phyloP scores from a whole-genome alignment of 2,113 vertebrate genomes.

The Calyptomena viridis region DNA sequence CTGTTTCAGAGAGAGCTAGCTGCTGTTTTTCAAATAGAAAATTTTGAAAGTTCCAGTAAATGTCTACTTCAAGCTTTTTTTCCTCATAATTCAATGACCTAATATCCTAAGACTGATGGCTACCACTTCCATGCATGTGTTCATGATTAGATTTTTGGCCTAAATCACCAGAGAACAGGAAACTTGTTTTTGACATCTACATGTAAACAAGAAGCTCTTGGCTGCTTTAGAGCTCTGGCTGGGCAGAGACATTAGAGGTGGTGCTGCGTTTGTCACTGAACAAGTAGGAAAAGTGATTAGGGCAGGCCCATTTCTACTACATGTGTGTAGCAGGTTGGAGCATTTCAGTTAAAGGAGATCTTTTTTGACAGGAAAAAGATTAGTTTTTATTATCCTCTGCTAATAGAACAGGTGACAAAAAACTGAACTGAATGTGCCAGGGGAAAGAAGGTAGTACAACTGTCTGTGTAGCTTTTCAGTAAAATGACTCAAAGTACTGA shows the following conservation, averaged over 20 bases:
- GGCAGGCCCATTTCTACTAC: neutral
- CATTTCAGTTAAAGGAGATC: neutral
- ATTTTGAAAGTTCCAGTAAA: constrained; percentile 18
- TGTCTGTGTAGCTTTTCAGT: neutral
- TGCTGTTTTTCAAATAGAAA: constrained; percentile 27
- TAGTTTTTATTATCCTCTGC: neutral
- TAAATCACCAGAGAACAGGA: constrained; percentile 35
- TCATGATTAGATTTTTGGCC: constrained; percentile 37
- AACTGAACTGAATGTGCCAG: neutral
- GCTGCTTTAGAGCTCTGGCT: neutral
- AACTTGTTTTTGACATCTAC: constrained; percentile 46
- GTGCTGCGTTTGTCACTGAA: neutral
- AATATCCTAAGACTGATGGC: constrained; percentile 44
- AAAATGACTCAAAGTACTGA: neutral
- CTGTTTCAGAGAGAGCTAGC: neutral
- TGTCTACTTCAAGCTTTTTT: neutral
- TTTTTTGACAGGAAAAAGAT: neutral
- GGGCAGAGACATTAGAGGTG: neutral
- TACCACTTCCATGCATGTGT: constrained; percentile 37
- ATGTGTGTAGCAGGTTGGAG: neutral
- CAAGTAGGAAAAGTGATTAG: neutral
- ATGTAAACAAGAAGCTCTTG: constrained; percentile 22
- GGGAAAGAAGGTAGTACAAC: neutral
- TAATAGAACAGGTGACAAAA: neutral
- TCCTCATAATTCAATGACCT: neutral